phyloP scores from a whole-genome alignment of 2,113 vertebrate species.

The Trinectes maculatus region DNA sequence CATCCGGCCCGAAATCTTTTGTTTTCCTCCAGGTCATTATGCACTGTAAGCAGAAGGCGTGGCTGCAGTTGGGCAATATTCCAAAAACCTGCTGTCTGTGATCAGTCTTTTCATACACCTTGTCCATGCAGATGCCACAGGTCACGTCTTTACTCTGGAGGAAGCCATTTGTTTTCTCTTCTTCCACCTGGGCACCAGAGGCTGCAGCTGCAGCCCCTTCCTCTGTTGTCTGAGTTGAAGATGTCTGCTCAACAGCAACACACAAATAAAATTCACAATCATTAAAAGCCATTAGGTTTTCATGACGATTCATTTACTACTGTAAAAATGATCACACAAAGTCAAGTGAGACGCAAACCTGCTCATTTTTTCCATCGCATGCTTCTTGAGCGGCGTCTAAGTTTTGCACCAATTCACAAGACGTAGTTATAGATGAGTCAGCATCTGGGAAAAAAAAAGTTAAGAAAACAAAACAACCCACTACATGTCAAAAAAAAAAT shows the following conservation, averaged over 20 bases:
- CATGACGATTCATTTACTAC: background rate
- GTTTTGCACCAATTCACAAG: background rate
- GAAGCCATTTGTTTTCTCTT: constrained; percentile 45
- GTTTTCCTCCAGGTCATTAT: constrained; percentile 88
- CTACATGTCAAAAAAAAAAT: background rate
- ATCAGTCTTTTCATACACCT: constrained; percentile 85
- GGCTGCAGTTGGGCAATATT: constrained; percentile 89
- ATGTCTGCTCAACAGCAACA: constrained; percentile 27
- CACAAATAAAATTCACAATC: constrained; percentile 2
- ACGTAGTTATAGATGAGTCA: background rate
- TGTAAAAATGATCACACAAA: background rate
- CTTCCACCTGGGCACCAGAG: background rate
- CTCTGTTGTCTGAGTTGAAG: background rate
- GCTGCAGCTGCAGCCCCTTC: constrained; percentile 43
- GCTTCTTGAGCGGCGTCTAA: constrained; percentile 28
- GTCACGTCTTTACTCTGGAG: constrained; percentile 80
- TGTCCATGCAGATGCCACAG: constrained; percentile 94
- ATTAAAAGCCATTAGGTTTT: background rate
- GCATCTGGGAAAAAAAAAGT: constrained; percentile 19
- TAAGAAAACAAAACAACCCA: background rate
- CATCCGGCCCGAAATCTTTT: constrained; percentile 75
- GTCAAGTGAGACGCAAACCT: constrained; percentile 40
- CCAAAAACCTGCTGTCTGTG: constrained; percentile 80
- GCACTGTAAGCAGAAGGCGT: constrained; percentile 87
- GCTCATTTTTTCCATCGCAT: background rate